Evolutionary conservation across 1,140 invertebrate genomes (phyloP), one percentile per base, ranked within the genome.

Genomic region (Aphaenogaster ashmeadi): DNA sequence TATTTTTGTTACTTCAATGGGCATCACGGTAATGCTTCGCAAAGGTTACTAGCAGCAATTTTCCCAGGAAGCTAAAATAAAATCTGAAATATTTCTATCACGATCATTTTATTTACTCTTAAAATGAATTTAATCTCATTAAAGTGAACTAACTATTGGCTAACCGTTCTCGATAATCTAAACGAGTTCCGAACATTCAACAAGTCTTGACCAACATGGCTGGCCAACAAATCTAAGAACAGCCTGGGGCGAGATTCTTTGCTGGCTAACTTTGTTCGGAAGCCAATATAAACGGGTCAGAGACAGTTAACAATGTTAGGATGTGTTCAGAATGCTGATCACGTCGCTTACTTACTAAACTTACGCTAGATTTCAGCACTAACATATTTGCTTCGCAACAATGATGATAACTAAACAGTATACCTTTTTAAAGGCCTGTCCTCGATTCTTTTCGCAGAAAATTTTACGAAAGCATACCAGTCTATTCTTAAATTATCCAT

Each of bases 251-350:
- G 64, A 81, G 21, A 81, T 81, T 81, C 50, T 81, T 81, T 44
- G 41, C 47, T 36, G 33, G 66, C 50, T 56, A 44, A 81, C 79
- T 81, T 81, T 81, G 50, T 71, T 27, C 27, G 36, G 36, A 52
- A 69, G 64, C 62, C 38, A 81, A 71, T 44, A 27, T 44, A 81
- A 81, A 81, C 66, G 38, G 79, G 50, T 81, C 50, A 36, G 36
- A 67, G 36, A 21, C 58, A 47, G 27, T 54, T 71, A 27, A 69
- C 47, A 81, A 41, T 21, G 21, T 27, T 69, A 7, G 50, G 9
- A 81, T 33, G n/a, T 38, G 13, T 38, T 72, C 18, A 11, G 36
- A 81, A 0, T n/a, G 2, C 38, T 18, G 38, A 27, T 27, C 52
- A 58, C 36, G 21, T 60, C 0, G 74, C 21, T 41, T 18, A 21